Evolutionary conservation across 1,140 invertebrate species (phyloP), one percentile per base, ranked within the genome.

Genomic region (Drosophila persimilis): DNA sequence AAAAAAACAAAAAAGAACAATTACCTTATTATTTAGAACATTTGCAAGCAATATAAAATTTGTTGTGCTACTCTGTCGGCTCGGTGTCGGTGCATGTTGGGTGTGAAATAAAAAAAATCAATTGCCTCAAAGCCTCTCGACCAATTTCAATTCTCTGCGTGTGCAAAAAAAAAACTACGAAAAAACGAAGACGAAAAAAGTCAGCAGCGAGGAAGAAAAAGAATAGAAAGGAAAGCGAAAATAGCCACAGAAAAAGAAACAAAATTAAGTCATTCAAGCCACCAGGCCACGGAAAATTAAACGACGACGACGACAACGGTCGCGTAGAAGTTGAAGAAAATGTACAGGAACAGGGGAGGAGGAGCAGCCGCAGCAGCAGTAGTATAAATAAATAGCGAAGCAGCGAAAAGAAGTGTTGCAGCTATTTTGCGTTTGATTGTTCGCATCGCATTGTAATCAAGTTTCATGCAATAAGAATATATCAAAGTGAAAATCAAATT

Each of bases 401-500:
- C 22, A 50, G 59, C 47, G 26, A 45, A 63, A 67, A 62, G 15
- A 47, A 62, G 53, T 35, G 52, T 39, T 50, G 71, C 62, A 72
- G 54, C 35, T 39, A 39, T 39, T 39, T 11, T 39, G 35, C 35
- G 11, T 65, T 29, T 50, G 48, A 39, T 43, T 39, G 35, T 39
- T 39, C 54, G 51, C 52, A 57, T 70, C 55, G 72, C 29, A 67
- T 61, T 54, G 50, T 65, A 74, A 64, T 77, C 65, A 61, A 74
- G 52, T 75, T 65, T 63, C 56, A 74, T 64, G 65, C 44, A 63
- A 69, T 59, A 59, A 51, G 50, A 71, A 81, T 73, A 81, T 73
- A 77, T 81, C 73, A 75, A 52, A 86, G 79, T 85, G 84, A 83
- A 86, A 86, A 86, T 89, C 66, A 67, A 85, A 86, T 89, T 88